A percentile compares a stretch with the other conserved stretches of the same genome.
phyloP scores from a whole-genome alignment of 2,113 vertebrate genomes.

The Atrichornis clamosus region DNA sequence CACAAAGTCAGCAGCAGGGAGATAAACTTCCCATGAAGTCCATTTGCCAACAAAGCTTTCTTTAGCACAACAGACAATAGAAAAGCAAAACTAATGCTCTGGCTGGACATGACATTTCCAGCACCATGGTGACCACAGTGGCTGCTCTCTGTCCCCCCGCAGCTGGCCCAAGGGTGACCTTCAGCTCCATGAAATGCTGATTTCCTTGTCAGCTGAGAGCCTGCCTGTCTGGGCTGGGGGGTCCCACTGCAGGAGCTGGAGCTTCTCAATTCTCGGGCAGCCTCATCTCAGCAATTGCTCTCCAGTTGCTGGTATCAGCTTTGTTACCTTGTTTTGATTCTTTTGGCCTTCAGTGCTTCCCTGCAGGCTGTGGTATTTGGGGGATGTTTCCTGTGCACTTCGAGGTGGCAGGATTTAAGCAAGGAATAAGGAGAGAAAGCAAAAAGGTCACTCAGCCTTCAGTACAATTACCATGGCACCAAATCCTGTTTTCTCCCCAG shows the following conservation, averaged over 20 bases:
- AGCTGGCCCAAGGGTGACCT: background rate
- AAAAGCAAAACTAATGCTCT: background rate
- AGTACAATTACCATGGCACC: background rate
- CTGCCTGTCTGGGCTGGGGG: background rate
- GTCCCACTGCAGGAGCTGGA: background rate
- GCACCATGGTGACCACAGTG: background rate
- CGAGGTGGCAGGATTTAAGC: background rate
- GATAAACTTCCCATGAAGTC: background rate
- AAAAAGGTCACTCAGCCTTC: background rate
- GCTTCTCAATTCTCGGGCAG: background rate
- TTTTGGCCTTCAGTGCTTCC: background rate
- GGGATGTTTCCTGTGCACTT: background rate
- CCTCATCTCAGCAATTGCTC: background rate
- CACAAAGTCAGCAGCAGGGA: constrained; percentile 24
- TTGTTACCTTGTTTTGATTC: background rate
- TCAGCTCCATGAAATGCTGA: background rate
- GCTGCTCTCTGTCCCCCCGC: background rate
- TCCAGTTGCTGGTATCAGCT: background rate
- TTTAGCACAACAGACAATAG: constrained; percentile 15
- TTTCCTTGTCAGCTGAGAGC: background rate
- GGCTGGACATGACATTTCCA: background rate
- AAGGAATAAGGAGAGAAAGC: background rate
- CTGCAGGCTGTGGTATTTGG: background rate
- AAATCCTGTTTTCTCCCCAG: background rate
- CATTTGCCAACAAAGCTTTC: background rate